Evolutionary conservation across 2,797 vertebrate genomes (phyloP).

Genomic region (Sebastes cheni): DNA sequence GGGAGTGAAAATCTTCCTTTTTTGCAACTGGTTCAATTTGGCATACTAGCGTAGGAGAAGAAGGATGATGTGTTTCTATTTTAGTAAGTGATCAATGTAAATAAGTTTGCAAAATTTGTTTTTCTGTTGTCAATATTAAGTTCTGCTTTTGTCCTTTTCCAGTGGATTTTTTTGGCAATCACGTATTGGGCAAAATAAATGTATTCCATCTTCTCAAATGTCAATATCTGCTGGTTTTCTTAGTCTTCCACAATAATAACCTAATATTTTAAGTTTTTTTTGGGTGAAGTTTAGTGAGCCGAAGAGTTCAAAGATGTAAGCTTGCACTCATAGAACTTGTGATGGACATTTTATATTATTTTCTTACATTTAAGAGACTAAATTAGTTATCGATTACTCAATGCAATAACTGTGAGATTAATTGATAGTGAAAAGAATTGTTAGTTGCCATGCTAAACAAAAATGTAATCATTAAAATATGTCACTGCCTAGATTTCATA

Average conservation of each 20-base stretch:
- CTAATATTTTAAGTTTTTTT: not conserved
- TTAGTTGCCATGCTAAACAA: not conserved
- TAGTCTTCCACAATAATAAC: too few species aligned
- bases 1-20: constrained; percentile 21
- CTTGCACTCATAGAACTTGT: not conserved
- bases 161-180: constrained; percentile 8
- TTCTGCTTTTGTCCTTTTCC: constrained; percentile 56
- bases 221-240: too few species aligned
- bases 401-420: not conserved
- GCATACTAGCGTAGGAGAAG: not conserved
- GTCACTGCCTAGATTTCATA: not conserved
- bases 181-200: too few species aligned
- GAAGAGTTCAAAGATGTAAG: not conserved
- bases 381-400: not conserved
- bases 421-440: not conserved
- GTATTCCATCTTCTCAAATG: too few species aligned
- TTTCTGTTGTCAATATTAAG: constrained; percentile 47
- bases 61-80: constrained; percentile 47
- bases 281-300: not conserved
- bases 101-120: constrained; percentile 59
- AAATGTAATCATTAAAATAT: not conserved
- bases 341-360: not conserved
- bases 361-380: not conserved
- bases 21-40: constrained; percentile 18
- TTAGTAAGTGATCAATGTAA: constrained; percentile 65